A percentile compares a stretch with the other conserved stretches of the same genome.
These are phyloP conservation scores for Nemoura dubitans DNA, from an alignment of 2,888 invertebrate species.

Conservation along the genomic window DNA sequence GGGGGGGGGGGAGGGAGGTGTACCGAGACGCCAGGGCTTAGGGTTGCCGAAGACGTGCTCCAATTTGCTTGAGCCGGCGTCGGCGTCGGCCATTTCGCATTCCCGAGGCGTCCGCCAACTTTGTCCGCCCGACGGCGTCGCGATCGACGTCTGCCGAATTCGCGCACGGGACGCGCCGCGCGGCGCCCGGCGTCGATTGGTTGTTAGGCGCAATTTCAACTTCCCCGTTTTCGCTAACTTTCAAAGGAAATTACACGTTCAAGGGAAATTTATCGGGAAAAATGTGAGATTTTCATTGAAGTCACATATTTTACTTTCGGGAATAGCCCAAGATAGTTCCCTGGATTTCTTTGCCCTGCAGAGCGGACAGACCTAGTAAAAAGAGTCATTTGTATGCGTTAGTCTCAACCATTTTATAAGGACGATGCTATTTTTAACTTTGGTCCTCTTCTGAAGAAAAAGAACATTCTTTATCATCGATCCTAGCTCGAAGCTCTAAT, in stretches of 20 bases:
- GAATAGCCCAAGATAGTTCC: too few species aligned
- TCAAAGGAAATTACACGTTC: neutral
- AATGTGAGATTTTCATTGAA: too few species aligned
- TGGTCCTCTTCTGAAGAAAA: too few species aligned
- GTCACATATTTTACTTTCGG: too few species aligned
- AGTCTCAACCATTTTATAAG: too few species aligned
- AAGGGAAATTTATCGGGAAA: neutral
- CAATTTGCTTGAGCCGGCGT: neutral
- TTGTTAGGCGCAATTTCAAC: slow-evolving; percentile 15
- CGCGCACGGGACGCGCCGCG: neutral
- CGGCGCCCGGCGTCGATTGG: slow-evolving; percentile 9
- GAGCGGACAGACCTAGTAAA: too few species aligned
- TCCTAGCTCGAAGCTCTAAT: too few species aligned
- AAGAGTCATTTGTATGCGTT: too few species aligned
- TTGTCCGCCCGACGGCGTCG: neutral
- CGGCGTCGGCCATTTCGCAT: slow-evolving; percentile 20
- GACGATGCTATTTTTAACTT: too few species aligned
- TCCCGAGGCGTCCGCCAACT: neutral
- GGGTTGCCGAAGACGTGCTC: slow-evolving; percentile 16
- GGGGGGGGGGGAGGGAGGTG: too few species aligned
- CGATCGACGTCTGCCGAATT: neutral
- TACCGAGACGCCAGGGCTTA: neutral
- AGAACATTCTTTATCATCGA: too few species aligned
- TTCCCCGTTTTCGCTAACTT: neutral
- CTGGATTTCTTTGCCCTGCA: too few species aligned